Evolutionary conservation across 1,140 invertebrate genomes (phyloP).

Genomic region (Brachionus rubens): DNA sequence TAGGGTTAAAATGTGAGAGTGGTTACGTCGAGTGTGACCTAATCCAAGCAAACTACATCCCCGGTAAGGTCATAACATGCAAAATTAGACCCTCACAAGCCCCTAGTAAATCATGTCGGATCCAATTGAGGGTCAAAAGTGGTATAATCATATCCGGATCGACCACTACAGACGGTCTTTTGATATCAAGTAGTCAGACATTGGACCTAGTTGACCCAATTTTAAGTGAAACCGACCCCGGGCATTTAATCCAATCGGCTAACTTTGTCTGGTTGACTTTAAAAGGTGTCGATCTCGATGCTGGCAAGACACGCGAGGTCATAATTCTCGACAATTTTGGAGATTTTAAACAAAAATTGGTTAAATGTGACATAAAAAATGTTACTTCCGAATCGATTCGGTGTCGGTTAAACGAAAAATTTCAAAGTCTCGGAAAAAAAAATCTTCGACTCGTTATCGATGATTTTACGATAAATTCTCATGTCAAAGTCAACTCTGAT

Average conservation of each 20-base stretch:
- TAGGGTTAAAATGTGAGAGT: neutral
- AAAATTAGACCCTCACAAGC: neutral
- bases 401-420: conserved; percentile 15
- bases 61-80: neutral
- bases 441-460: neutral
- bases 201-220: neutral
- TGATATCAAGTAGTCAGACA: neutral
- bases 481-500: conserved; percentile 14
- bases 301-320: neutral
- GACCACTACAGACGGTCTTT: too few species aligned
- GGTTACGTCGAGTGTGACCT: neutral
- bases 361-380: conserved; percentile 33
- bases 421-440: conserved; percentile 4
- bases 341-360: neutral
- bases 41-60: neutral
- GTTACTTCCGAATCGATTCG: neutral
- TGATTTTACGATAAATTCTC: neutral
- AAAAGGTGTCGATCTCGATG: conserved; percentile 4
- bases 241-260: conserved; percentile 4
- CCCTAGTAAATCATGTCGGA: neutral
- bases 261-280: conserved; percentile 30
- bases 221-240: neutral
- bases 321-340: neutral
- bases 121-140: neutral
- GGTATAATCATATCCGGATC: neutral